Base-by-base conservation (phyloP, 2,888 invertebrate species). In the Limnephilus rhombicus region DNA sequence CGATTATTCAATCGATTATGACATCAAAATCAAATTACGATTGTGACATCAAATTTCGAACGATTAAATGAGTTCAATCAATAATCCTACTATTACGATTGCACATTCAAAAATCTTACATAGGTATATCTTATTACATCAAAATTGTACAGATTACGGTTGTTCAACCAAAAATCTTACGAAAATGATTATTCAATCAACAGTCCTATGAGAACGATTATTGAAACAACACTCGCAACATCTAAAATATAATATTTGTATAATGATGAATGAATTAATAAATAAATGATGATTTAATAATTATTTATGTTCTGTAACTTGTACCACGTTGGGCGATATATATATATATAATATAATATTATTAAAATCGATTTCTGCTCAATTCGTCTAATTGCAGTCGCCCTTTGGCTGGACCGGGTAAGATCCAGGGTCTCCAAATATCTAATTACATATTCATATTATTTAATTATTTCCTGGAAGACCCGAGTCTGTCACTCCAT, bases 401-500 rank as follows among this genome's bases (percentile, higher is more conserved):
- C 83, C 83, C 83, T 83, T 83, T 83, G 37, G 37, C 37, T 11
- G 2, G 24, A 9, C 68, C 68, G 24, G 68, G 68, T 68, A 24
- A 68, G 68, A 68, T 68, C 68, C 68, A n/a, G 24, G 53, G 9
- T 24, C 24, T 24, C 68, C 24, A 68, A 68, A 53, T 53, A 53
- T 5, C 15, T 18, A 53, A 18, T 53, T 53, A 18, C 13, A 53
- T 53, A 53, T 53, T 53, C 18, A 18, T n/a, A n/a, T 68, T 4
- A n/a, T 68, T n/a, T 24, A 68, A 68, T 68, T 68, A 68, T 68
- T 68, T 68, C 49, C 49, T 49, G 45, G 41, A 24, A n/a, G 37
- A 9, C 12, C 11, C 41, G 29, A 45, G 18, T 24, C 45, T 24
- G 80, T 87, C 92, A 45, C 80, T 90, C 80, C 93, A 93, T 0